Evolutionary conservation across 2,113 vertebrate genomes (phyloP), one percentile per base, ranked within the genome.

Genomic region (Nothobranchius kuhntae): DNA sequence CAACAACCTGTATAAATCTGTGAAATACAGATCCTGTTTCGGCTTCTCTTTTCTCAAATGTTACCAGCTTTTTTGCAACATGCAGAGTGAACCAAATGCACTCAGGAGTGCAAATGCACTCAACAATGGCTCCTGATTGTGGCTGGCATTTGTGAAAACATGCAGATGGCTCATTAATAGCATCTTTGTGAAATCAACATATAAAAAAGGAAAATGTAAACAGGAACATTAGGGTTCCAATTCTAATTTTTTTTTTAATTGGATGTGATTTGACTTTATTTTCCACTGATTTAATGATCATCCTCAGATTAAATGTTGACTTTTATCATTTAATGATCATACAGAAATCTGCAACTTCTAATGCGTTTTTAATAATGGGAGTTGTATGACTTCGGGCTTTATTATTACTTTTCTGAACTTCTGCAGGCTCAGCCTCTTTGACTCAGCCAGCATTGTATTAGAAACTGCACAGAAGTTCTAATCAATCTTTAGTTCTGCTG

Each of bases 401-500:
- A 5, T 15, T 47, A 5, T 17, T 15, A 47, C 15, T 17, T 6
- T 48, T 50, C 10, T 62, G 40, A 42, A 47, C 58, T n/a, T 46
- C 24, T 47, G 45, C 17, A 12, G 30, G 21, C 58, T 50, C 30
- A 38, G 47, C 6, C 4, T 61, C 47, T 60, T 21, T 62, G 60
- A 51, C 47, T 48, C 60, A 50, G 44, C 44, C 30, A 46, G 58
- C 21, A 47, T 4, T 60, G 17, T 12, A 17, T 21, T 51, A 51
- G 9, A 17, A 62, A 17, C 14, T 47, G 58, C 14, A 40, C 54
- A 54, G 13, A 24, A 38, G 51, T 15, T n/a, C 42, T 54, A 15
- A 65, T 55, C 21, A 54, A 54, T 46, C 6, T n/a, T 13, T 26
- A 15, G 35, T 26, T 55, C 52, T 54, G 63, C 63, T 55, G 63